These are phyloP conservation scores for Xerus rutilus DNA, from an alignment of 2,797 vertebrate species.

Conservation along the genomic window DNA sequence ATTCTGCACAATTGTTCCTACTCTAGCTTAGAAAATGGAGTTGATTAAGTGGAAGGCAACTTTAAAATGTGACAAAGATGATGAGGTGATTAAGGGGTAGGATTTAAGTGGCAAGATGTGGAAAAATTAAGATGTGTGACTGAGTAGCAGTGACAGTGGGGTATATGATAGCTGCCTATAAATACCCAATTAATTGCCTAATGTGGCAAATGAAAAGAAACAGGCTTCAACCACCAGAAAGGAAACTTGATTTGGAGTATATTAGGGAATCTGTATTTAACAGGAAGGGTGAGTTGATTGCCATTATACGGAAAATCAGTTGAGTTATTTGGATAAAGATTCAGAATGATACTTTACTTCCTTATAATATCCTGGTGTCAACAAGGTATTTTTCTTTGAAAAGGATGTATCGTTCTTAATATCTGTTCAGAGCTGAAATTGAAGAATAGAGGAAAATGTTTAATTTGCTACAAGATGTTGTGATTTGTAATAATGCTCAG, in stretches of 20 bases:
- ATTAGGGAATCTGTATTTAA: slow-evolving; percentile 61
- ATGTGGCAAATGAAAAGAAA: slow-evolving; percentile 78
- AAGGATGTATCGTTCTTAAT: not conserved
- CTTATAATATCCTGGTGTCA: not conserved
- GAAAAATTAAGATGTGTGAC: slow-evolving; percentile 76
- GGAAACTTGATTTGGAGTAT: slow-evolving; percentile 53
- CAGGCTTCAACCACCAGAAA: slow-evolving; percentile 65
- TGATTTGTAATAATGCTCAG: not conserved
- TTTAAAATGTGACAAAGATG: slow-evolving; percentile 79
- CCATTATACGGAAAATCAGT: not conserved
- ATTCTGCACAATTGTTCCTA: slow-evolving; percentile 60
- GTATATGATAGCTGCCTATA: slow-evolving; percentile 75
- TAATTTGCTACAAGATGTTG: not conserved
- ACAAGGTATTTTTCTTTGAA: not conserved
- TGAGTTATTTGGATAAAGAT: slow-evolving; percentile 56
- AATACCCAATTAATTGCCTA: slow-evolving; percentile 79
- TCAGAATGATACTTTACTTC: slow-evolving; percentile 31
- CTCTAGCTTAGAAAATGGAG: slow-evolving; percentile 73
- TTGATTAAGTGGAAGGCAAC: slow-evolving; percentile 80
- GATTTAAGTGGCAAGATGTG: slow-evolving; percentile 75
- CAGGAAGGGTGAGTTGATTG: slow-evolving; percentile 55
- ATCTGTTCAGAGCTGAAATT: slow-evolving; percentile 4
- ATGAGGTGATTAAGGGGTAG: slow-evolving; percentile 82
- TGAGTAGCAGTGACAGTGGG: slow-evolving; percentile 70
- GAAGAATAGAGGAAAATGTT: not conserved